Percentiles rank a stretch among this genome's conserved stretches.
These are phyloP conservation scores for Actinernus sp. DNA, from an alignment of 92 coral and sea anemone genomes.

Conservation along the genomic window DNA sequence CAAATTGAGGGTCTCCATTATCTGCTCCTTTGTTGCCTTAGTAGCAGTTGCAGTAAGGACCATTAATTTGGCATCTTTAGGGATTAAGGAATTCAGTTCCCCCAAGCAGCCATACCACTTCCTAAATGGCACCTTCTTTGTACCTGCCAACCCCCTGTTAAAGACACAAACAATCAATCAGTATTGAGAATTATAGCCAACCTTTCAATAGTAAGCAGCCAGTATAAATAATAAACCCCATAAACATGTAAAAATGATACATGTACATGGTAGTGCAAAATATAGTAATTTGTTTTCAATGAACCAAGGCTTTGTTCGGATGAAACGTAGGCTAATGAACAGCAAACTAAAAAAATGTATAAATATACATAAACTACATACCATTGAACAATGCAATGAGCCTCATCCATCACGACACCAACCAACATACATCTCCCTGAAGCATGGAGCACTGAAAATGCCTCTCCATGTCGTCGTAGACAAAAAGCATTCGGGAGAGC, in stretches of 20 bases:
- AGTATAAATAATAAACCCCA: no score
- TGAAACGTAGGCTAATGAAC: no score
- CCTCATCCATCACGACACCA: conserved; percentile 34
- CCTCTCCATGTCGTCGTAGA: conserved; percentile 33
- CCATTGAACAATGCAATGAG: conserved; percentile 41
- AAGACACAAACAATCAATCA: not conserved
- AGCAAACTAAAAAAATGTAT: no score
- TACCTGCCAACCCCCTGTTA: conserved; percentile 20
- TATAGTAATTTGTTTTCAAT: no score
- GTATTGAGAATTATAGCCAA: no score
- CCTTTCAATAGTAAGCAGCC: no score
- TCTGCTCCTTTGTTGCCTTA: conserved; percentile 60
- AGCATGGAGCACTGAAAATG: conserved; percentile 1
- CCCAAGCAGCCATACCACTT: conserved; percentile 64
- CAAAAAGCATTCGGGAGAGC: conserved; percentile 81
- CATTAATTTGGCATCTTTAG: conserved; percentile 2
- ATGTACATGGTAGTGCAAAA: no score
- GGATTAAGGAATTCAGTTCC: conserved; percentile 48
- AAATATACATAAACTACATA: no score
- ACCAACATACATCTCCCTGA: conserved; percentile 18
- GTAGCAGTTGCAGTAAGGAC: conserved; percentile 61
- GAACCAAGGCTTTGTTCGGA: no score
- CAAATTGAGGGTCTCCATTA: conserved; percentile 42
- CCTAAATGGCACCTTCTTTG: conserved; percentile 52
- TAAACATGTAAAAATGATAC: no score